Evolutionary conservation across 2,888 invertebrate genomes (phyloP).

Genomic region (Diarsia mendica): DNA sequence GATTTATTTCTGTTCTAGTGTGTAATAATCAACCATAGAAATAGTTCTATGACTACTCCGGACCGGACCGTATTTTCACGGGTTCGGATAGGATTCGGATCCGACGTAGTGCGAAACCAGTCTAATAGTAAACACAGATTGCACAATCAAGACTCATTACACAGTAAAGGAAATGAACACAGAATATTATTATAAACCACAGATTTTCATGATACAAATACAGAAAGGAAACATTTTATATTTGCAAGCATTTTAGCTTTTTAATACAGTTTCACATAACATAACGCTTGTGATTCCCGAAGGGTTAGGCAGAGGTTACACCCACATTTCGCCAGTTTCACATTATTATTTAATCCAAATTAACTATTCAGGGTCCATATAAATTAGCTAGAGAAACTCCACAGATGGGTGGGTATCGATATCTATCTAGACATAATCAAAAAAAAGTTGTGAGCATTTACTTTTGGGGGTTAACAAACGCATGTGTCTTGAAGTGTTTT

Average conservation of each 20-base stretch:
- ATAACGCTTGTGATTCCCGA: too few species aligned
- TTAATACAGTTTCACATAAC: background rate
- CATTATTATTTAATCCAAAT: slow-evolving; percentile 1
- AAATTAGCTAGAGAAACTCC: background rate
- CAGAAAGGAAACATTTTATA: slow-evolving; percentile 17
- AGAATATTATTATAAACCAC: background rate
- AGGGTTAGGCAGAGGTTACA: too few species aligned
- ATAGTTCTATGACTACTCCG: too few species aligned
- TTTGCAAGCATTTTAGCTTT: background rate
- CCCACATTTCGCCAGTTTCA: background rate
- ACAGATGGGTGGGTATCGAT: background rate
- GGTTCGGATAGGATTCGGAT: too few species aligned
- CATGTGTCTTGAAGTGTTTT: background rate
- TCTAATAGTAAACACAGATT: background rate
- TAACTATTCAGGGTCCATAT: background rate
- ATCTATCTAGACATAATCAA: background rate
- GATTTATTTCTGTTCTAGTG: too few species aligned
- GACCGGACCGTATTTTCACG: too few species aligned
- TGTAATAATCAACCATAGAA: too few species aligned
- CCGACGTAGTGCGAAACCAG: too few species aligned
- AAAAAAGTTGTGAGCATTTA: background rate
- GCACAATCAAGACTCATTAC: slow-evolving; percentile 4
- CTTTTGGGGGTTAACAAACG: background rate
- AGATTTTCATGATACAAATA: slow-evolving; percentile 6
- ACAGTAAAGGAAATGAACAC: slow-evolving; percentile 4